A percentile compares a stretch with the other conserved stretches of the same genome.
phyloP scores from a whole-genome alignment of 2,113 vertebrate species.

The Lophochroa leadbeateri region DNA sequence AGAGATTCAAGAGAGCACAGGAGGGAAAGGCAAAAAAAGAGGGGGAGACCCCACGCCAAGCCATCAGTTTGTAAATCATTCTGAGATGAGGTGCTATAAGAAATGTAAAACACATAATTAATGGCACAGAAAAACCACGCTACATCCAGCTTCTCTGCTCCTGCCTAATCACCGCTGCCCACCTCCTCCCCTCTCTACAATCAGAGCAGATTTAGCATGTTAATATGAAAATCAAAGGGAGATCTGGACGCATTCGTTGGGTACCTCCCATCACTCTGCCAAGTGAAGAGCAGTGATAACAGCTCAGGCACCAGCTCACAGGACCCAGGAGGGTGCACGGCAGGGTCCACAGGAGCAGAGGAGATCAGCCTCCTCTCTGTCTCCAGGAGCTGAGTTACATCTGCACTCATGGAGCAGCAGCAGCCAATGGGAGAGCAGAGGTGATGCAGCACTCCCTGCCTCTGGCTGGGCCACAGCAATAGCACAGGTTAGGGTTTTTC shows the following conservation, averaged over 20 bases:
- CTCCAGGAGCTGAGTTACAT: neutral
- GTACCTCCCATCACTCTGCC: neutral
- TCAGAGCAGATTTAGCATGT: conserved; percentile 18
- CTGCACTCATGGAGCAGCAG: neutral
- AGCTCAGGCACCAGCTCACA: neutral
- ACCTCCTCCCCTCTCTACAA: conserved; percentile 22
- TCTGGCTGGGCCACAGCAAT: neutral
- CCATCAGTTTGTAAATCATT: conserved; percentile 37
- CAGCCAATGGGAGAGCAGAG: neutral
- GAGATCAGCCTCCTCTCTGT: neutral
- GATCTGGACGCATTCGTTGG: neutral
- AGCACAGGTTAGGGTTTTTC: neutral
- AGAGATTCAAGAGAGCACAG: neutral
- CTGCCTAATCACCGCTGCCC: neutral
- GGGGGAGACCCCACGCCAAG: neutral
- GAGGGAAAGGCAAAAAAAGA: neutral
- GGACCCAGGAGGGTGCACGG: neutral
- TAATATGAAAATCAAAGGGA: conserved; percentile 8
- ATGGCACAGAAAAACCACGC: neutral
- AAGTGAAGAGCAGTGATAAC: fast-evolving
- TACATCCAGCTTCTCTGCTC: conserved; percentile 6
- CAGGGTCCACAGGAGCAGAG: neutral
- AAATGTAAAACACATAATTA: conserved; percentile 36
- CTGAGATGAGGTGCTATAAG: conserved; percentile 14
- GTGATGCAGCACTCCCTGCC: neutral